These are phyloP conservation scores for Copidosoma aretas DNA, from an alignment of 2,888 invertebrate genomes.

Conservation along the genomic window DNA sequence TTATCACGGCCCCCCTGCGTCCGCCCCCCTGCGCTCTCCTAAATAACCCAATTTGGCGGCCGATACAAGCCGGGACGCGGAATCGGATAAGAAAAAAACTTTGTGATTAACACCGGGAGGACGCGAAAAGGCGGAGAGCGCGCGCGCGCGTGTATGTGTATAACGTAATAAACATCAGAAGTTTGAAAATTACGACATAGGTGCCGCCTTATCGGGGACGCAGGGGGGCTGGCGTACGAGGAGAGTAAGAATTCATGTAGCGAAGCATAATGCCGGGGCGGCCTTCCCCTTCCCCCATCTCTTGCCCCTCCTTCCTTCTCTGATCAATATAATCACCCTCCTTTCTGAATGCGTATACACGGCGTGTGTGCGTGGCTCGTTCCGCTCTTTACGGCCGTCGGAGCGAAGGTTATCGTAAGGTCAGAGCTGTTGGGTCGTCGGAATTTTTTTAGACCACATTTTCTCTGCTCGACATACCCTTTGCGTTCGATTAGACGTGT, in stretches of 20 bases:
- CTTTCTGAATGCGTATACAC: background rate
- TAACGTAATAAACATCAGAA: background rate
- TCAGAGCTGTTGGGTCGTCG: too few relatives aligned
- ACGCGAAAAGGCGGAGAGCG: background rate
- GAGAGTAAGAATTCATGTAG: background rate
- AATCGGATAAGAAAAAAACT: background rate
- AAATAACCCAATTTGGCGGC: background rate
- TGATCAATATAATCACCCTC: background rate
- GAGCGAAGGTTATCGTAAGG: too few relatives aligned
- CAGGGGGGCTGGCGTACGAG: too few relatives aligned
- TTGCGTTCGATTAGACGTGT: too few relatives aligned
- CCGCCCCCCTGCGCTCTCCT: too few relatives aligned
- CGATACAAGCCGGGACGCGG: background rate
- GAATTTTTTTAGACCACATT: too few relatives aligned
- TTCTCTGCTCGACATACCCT: too few relatives aligned
- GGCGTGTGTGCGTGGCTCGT: too few relatives aligned
- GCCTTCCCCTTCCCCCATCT: background rate
- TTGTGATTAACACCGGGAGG: slow-evolving; percentile 1
- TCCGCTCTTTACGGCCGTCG: too few relatives aligned
- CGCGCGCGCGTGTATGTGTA: background rate
- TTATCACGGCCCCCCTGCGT: too few relatives aligned
- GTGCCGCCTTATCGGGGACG: too few relatives aligned
- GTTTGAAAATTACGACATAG: background rate
- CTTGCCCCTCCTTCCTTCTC: background rate
- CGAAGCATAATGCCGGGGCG: background rate